Evolutionary conservation across 2,113 vertebrate genomes (phyloP).

Genomic region (Podilymbus podiceps): DNA sequence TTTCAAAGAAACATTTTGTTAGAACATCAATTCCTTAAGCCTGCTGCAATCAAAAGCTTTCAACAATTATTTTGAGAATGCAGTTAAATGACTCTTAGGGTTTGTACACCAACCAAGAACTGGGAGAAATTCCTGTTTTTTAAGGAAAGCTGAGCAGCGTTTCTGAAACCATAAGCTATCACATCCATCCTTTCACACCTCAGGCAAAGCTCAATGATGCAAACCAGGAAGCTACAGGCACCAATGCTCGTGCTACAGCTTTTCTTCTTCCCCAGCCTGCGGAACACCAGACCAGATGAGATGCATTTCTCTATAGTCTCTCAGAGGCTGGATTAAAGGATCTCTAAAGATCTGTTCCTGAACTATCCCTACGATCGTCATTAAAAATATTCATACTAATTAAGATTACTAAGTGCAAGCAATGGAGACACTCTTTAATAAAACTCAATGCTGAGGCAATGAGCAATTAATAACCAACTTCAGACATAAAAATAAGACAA

Average conservation of each 20-base stretch:
- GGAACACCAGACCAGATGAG: not conserved
- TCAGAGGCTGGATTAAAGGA: not conserved
- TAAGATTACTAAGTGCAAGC: not conserved
- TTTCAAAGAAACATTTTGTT: not conserved
- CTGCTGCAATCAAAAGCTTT: not conserved
- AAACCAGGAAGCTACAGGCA: not conserved
- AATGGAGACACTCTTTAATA: not conserved
- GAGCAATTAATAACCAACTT: not conserved
- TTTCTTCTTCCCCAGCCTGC: not conserved
- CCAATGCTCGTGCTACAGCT: not conserved
- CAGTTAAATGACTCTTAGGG: not conserved
- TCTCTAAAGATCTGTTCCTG: not conserved
- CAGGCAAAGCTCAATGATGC: not conserved
- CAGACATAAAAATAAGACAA: not conserved
- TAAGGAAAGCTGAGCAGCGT: not conserved
- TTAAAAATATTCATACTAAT: not conserved
- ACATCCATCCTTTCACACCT: not conserved
- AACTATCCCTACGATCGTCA: not conserved
- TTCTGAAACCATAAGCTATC: not conserved
- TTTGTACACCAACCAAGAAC: not conserved
- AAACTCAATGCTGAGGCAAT: not conserved
- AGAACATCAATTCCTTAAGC: not conserved
- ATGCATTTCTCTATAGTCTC: not conserved
- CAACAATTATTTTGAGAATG: not conserved
- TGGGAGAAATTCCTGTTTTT: not conserved